Conservation (phyloP, 2,797 vertebrate species). For the Eidolon dupreanum region DNA sequence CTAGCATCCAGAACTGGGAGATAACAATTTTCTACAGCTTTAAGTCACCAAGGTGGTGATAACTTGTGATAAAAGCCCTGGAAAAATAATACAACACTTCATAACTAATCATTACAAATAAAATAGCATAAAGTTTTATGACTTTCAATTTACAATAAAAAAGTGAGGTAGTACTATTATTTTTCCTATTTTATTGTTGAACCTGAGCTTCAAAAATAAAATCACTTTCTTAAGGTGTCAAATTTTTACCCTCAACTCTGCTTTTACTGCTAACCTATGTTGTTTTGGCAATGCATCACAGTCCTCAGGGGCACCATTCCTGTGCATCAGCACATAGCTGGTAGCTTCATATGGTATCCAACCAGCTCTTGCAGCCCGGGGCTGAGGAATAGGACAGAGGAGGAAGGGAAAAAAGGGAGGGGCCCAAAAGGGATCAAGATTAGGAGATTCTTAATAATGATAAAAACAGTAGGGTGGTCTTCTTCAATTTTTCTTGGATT, state of each 20-base stretch:
- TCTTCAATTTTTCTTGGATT: not conserved
- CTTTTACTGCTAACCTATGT: not conserved
- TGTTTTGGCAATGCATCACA: not conserved
- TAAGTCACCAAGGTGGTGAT: not conserved
- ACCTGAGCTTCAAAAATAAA: not conserved
- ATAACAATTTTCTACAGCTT: constrained; percentile 6
- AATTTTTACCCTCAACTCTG: not conserved
- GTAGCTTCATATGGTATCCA: not conserved
- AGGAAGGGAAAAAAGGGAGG: not conserved
- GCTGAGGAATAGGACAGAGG: not conserved
- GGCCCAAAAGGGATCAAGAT: not conserved
- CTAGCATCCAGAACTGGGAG: not conserved
- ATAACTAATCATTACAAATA: not conserved
- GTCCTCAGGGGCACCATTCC: not conserved
- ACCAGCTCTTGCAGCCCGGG: not conserved
- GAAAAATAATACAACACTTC: not conserved
- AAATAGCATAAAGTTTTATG: not conserved
- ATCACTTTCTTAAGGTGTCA: not conserved
- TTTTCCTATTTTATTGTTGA: not conserved
- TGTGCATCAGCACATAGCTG: not conserved
- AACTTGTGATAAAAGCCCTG: not conserved
- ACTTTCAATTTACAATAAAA: not conserved
- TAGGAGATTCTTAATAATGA: not conserved
- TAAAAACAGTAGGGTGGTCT: not conserved
- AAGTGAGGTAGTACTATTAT: not conserved